Evolutionary conservation across 2,113 vertebrate genomes (phyloP).

Genomic region (Trematomus loennbergii): DNA sequence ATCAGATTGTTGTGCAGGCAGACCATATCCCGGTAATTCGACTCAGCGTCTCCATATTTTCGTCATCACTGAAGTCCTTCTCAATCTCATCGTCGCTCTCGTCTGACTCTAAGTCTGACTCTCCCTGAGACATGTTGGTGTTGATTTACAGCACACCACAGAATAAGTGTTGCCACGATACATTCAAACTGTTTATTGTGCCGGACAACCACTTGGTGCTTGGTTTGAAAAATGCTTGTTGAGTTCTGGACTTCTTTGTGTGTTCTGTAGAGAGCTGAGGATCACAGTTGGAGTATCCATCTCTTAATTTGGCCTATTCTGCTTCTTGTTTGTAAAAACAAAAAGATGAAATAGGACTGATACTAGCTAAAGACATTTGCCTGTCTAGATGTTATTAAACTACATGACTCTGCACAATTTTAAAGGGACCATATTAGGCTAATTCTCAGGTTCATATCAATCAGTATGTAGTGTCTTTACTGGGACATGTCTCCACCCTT

Average conservation of each 20-base stretch:
- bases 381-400: too few relatives aligned
- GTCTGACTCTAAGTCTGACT: background rate
- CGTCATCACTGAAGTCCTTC: fast-evolving
- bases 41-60: fast-evolving
- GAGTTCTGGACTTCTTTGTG: conserved; percentile 1
- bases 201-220: background rate
- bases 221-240: conserved; percentile 31
- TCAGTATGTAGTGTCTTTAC: too few relatives aligned
- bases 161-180: conserved; percentile 11
- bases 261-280: background rate
- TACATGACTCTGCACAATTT: background rate
- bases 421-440: background rate
- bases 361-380: background rate
- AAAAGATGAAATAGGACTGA: background rate
- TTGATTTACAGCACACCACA: background rate
- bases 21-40: fast-evolving
- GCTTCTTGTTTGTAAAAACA: background rate
- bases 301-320: background rate
- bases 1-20: background rate
- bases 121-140: conserved; percentile 33
- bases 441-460: too few relatives aligned
- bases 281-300: too few relatives aligned
- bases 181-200: background rate
- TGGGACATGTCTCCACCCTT: too few relatives aligned
- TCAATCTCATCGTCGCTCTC: conserved; percentile 4